phyloP scores from a whole-genome alignment of 2,113 vertebrate genomes.

The Phaethornis superciliosus region DNA sequence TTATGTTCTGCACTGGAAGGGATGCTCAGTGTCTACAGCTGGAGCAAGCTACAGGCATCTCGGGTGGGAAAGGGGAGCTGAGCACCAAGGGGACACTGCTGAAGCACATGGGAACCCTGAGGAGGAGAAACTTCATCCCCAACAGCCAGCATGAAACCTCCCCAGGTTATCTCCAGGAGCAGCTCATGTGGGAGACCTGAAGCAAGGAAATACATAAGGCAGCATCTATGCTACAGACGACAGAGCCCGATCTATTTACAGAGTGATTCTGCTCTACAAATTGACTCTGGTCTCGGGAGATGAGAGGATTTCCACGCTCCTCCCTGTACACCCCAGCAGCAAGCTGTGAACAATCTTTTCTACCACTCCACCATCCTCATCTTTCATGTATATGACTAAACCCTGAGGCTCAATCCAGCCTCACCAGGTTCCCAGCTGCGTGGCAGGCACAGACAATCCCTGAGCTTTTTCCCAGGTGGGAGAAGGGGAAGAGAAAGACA shows the following conservation, averaged over 20 bases:
- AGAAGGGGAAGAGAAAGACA: not conserved
- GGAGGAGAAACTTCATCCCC: not conserved
- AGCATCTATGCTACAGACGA: not conserved
- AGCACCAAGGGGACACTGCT: not conserved
- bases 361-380: not conserved
- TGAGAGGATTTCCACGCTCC: slow-evolving; percentile 24
- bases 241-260: not conserved
- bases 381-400: not conserved
- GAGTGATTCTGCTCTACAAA: not conserved
- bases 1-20: not conserved
- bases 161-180: not conserved
- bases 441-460: not conserved
- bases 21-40: not conserved
- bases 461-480: not conserved
- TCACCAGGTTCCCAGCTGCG: not conserved
- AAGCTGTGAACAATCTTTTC: not conserved
- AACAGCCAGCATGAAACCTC: not conserved
- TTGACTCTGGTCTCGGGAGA: not conserved
- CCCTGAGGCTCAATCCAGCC: slow-evolving; percentile 11
- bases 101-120: not conserved
- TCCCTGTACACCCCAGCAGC: not conserved
- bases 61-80: rapidly evolving
- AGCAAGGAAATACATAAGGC: not conserved
- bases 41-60: not conserved
- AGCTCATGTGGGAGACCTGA: not conserved